A percentile compares a stretch with the other conserved stretches of the same genome.
Evolutionary conservation across 2,113 vertebrate species (phyloP).

Genomic region (Mixornis gularis): DNA sequence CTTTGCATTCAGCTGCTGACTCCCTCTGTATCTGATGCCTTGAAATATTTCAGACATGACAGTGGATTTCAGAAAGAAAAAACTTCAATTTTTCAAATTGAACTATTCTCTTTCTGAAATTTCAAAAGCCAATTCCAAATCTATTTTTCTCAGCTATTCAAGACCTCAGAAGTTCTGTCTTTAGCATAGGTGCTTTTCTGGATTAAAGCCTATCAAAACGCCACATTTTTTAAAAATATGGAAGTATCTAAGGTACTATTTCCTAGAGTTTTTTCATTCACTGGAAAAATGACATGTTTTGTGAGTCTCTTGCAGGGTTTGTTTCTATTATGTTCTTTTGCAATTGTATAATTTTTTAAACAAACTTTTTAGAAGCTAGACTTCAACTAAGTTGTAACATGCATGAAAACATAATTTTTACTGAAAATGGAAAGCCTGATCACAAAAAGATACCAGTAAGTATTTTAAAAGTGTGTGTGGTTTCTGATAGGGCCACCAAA

Average conservation of each 20-base stretch:
- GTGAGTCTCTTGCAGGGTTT: neutral
- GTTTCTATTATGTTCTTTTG: neutral
- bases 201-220: neutral
- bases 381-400: neutral
- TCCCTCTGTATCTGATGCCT: neutral
- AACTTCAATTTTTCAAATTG: neutral
- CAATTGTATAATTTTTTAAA: neutral
- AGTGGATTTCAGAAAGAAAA: neutral
- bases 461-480: neutral
- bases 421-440: neutral
- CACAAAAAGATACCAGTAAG: neutral
- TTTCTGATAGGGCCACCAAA: neutral
- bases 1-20: neutral
- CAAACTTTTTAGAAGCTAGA: neutral
- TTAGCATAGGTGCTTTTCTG: neutral
- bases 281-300: neutral
- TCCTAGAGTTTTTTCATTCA: neutral
- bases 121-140: neutral
- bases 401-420: neutral
- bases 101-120: neutral
- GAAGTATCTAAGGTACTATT: neutral
- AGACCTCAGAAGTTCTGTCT: neutral
- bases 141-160: neutral
- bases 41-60: neutral
- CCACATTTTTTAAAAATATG: neutral